Percentiles rank a stretch among this genome's conserved stretches.
phyloP scores from a whole-genome alignment of 1,140 invertebrate genomes.

The Drosophila lacertosa region DNA sequence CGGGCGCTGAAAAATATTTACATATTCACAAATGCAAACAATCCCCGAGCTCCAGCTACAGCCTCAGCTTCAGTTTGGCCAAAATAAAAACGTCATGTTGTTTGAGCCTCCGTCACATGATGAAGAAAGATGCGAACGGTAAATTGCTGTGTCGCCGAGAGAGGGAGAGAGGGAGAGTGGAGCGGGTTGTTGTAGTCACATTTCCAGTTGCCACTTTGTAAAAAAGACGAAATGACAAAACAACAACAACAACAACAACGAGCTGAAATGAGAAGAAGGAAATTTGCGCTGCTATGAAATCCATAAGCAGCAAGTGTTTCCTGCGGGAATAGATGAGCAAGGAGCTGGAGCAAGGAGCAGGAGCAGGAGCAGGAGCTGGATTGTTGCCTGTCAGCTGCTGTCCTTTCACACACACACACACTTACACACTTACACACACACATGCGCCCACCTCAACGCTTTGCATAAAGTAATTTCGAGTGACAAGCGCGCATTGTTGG shows the following conservation, averaged over 20 bases:
- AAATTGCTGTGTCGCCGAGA: slow-evolving; percentile 36
- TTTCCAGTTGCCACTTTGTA: slow-evolving; percentile 56
- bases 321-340: slow-evolving; percentile 37
- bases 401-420: not conserved
- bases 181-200: slow-evolving; percentile 25
- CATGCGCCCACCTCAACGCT: slow-evolving; percentile 27
- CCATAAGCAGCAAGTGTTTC: slow-evolving; percentile 58
- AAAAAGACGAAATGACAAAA: slow-evolving; percentile 52
- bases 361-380: slow-evolving; percentile 6
- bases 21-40: slow-evolving; percentile 57
- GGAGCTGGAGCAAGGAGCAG: not conserved
- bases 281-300: slow-evolving; percentile 40
- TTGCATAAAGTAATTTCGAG: slow-evolving; percentile 58
- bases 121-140: slow-evolving; percentile 56
- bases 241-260: not conserved
- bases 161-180: too few relatives aligned
- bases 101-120: slow-evolving; percentile 49
- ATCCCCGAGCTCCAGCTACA: slow-evolving; percentile 16
- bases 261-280: slow-evolving; percentile 44
- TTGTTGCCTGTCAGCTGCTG: slow-evolving; percentile 38
- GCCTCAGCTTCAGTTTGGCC: slow-evolving; percentile 1
- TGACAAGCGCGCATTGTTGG: slow-evolving; percentile 53
- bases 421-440: not conserved
- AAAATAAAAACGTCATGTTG: slow-evolving; percentile 53
- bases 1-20: slow-evolving; percentile 49